Base-by-base conservation (phyloP, 2,797 vertebrate genomes). In the Melanotaenia pygmaea region DNA sequence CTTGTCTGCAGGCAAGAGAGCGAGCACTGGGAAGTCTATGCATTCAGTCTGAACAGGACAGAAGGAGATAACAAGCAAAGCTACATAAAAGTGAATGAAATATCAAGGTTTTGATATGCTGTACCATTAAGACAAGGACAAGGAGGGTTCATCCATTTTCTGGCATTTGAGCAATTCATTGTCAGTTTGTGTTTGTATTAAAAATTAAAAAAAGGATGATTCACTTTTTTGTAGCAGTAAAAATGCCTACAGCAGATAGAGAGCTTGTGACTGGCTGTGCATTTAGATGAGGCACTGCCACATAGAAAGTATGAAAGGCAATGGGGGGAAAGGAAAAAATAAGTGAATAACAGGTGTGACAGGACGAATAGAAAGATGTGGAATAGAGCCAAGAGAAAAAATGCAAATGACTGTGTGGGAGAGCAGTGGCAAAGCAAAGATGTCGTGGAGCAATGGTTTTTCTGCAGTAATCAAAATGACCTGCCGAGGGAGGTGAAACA, bases 291-390 rank as follows among this genome's bases (percentile, higher is more conserved):
- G 89, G 71, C 16, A 1, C 61, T 61, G 74, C 80, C 80, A 86
- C 74, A 57, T 54, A 83, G 73, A 77, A 72, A 59, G 53, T 77
- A 66, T 66, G 57, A 14, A 51, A 50, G 18, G 62, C 77, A 81
- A 68, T 37, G 5, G 14, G 4, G 40, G 34, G 16, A 43, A 45
- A 67, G n/a, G 62, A 35, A 65, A 32, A 77, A 85, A 78, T 59
- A 83, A 88, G 86, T 82, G 78, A 83, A 90, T 89, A 92, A 94
- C 91, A 94, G 93, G 92, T 94, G 92, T 89, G 91, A 89, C 62
- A 50, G 68, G 85, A 85, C 82, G 72, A 80, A 83, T 74, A 64
- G 82, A 79, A 85, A 88, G 82, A 90, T 86, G 66, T 86, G 87
- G 88, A 90, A 53, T 69, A 85, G 56, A 86, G 86, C 86, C 87